phyloP scores from a whole-genome alignment of 2,797 vertebrate genomes.

The Alfaro cultratus region DNA sequence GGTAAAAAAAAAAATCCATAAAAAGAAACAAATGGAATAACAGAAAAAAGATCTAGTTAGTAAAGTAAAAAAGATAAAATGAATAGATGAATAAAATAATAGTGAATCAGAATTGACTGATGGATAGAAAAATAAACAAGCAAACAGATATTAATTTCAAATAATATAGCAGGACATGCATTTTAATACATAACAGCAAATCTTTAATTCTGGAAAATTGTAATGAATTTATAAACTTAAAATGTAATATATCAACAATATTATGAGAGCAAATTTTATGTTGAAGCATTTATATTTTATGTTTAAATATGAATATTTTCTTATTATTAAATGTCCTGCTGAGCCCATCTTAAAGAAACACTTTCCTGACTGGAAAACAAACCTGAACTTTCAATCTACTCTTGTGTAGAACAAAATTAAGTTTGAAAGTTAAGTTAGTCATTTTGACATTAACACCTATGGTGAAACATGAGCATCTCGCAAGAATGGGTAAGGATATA shows the following conservation, averaged over 20 bases:
- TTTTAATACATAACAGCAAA: not conserved
- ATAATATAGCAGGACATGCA: not conserved
- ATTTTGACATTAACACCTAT: not conserved
- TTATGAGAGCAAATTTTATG: not conserved
- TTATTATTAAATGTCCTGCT: not conserved
- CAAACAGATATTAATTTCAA: not conserved
- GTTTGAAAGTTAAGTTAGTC: not conserved
- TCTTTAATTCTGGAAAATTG: not conserved
- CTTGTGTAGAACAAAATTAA: not conserved
- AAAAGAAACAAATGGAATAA: not conserved
- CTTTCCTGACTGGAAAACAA: not conserved
- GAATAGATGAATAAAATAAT: not conserved
- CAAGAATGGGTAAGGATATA: not conserved
- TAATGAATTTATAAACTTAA: not conserved
- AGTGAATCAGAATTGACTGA: not conserved
- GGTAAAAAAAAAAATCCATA: not conserved
- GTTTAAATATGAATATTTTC: not conserved
- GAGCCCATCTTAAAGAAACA: not conserved
- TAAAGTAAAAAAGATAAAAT: not conserved
- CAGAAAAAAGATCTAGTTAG: not conserved
- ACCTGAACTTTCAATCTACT: not conserved
- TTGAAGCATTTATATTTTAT: not conserved
- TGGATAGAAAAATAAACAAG: not conserved
- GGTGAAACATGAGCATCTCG: not conserved
- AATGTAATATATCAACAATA: not conserved